These are phyloP conservation scores for Siphamia tubifer DNA, from an alignment of 2,113 vertebrate species.

Conservation along the genomic window DNA sequence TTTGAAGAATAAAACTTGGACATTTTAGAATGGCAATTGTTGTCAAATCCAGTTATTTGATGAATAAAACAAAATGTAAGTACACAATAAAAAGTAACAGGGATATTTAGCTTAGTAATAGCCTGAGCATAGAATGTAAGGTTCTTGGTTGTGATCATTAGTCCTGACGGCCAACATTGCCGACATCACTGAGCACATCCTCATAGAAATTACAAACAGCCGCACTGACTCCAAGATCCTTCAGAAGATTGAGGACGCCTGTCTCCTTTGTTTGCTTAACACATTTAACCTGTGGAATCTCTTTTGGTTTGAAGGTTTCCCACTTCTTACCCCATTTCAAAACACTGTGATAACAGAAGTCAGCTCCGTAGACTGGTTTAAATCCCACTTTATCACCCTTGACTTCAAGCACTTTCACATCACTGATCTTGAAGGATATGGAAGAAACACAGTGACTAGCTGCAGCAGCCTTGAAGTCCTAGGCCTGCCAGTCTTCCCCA, in stretches of 20 bases:
- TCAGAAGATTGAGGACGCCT: background rate
- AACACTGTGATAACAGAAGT: background rate
- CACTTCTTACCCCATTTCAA: background rate
- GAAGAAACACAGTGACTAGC: background rate
- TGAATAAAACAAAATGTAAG: no score
- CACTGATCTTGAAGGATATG: background rate
- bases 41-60: no score
- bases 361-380: no score
- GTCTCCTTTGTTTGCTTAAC: background rate
- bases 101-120: no score
- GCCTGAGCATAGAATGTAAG: no score
- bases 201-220: background rate
- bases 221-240: background rate
- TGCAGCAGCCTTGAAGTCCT: background rate
- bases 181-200: background rate
- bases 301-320: background rate
- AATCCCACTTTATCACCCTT: background rate
- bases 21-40: no score
- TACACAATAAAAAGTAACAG: no score
- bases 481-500: background rate
- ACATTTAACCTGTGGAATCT: background rate
- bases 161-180: background rate
- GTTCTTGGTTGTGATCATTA: no score
- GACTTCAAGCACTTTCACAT: background rate
- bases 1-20: no score